These are phyloP conservation scores for Rhopalosiphum maidis DNA, from an alignment of 1,140 invertebrate species.

Conservation along the genomic window DNA sequence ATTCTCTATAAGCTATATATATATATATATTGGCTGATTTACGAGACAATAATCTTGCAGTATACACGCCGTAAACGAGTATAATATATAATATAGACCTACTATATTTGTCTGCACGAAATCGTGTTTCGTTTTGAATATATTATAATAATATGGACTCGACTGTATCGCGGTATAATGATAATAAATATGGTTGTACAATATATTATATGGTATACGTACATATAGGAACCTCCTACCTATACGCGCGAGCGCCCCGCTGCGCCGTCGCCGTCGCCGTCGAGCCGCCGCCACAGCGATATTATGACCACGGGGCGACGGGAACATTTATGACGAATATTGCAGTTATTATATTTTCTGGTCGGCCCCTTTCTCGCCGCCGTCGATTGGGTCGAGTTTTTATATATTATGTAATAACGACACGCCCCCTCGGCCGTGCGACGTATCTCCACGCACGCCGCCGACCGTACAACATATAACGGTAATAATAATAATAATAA, in stretches of 20 bases:
- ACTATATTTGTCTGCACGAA: too few relatives aligned
- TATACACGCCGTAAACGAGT: too few relatives aligned
- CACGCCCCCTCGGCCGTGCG: neutral
- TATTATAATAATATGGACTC: too few relatives aligned
- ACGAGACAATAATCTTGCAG: too few relatives aligned
- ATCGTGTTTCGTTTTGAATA: too few relatives aligned
- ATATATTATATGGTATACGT: too few relatives aligned
- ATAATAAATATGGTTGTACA: too few relatives aligned
- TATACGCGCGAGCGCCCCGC: neutral
- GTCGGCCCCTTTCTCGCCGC: neutral
- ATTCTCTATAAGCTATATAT: too few relatives aligned
- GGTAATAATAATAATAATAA: neutral
- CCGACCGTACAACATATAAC: neutral
- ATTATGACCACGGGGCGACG: neutral
- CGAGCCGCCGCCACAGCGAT: neutral
- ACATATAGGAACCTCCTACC: neutral
- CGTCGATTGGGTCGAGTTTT: slow-evolving; percentile 39
- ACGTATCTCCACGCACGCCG: neutral
- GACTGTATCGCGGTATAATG: too few relatives aligned
- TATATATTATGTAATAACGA: slow-evolving; percentile 53
- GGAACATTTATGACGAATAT: neutral
- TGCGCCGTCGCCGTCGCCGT: too few relatives aligned
- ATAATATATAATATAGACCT: too few relatives aligned
- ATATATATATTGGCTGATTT: too few relatives aligned
- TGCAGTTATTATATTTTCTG: neutral